phyloP scores from a whole-genome alignment of 2,113 vertebrate species.

The Lepisosteus osseus region DNA sequence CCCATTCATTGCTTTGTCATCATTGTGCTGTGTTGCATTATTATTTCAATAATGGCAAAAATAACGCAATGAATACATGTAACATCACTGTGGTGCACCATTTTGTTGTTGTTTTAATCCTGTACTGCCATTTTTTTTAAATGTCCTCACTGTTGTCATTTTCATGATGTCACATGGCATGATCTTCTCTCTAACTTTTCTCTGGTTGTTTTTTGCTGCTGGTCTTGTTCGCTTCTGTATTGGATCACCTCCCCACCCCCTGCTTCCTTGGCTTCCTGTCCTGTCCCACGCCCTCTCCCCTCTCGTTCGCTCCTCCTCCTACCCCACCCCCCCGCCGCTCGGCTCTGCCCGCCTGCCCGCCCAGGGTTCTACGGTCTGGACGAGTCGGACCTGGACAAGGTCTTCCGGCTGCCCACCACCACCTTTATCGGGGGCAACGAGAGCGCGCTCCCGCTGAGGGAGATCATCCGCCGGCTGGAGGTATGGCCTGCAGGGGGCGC shows the following conservation, averaged over 20 bases:
- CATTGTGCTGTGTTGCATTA: not conserved
- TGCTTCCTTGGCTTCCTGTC: constrained; percentile 10
- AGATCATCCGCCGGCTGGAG: constrained; percentile 89
- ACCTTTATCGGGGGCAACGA: constrained; percentile 90
- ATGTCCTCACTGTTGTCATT: not conserved
- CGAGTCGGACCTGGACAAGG: constrained; percentile 85
- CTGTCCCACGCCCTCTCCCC: not conserved
- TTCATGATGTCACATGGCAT: no score
- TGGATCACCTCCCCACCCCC: constrained; percentile 14
- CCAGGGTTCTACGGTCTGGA: constrained; percentile 84
- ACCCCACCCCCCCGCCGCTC: constrained; percentile 1
- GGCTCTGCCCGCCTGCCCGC: constrained; percentile 35
- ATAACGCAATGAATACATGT: no score
- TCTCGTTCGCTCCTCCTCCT: not conserved
- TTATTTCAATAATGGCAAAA: not conserved
- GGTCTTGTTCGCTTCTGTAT: constrained; percentile 36
- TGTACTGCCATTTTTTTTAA: constrained; percentile 17
- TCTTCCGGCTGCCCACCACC: constrained; percentile 88
- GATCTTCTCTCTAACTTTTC: constrained; percentile 11
- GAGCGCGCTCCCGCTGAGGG: constrained; percentile 75
- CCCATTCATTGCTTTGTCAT: not conserved
- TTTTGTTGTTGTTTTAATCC: constrained; percentile 5
- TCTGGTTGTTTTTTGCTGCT: constrained; percentile 19
- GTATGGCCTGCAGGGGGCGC: constrained; percentile 44
- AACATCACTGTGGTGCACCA: no score